These are phyloP conservation scores for Oreocharis arfaki DNA, from an alignment of 2,113 vertebrate species.

Conservation along the genomic window DNA sequence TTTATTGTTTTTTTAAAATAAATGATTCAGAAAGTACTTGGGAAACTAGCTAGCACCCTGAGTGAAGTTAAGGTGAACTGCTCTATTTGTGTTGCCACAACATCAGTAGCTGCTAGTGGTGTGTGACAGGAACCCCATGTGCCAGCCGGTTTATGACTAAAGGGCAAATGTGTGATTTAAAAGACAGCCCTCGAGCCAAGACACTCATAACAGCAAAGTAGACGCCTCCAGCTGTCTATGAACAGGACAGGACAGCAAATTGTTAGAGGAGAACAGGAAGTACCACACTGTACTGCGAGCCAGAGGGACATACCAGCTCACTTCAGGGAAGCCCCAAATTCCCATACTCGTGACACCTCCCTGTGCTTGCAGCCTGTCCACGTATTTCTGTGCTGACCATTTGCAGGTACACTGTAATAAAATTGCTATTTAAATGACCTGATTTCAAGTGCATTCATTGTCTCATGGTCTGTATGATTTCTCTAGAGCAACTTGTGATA, in stretches of 20 bases:
- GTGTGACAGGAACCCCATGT: background rate
- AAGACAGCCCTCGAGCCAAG: background rate
- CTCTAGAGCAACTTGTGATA: background rate
- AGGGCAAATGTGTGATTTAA: background rate
- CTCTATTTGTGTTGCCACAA: background rate
- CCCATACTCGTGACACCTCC: background rate
- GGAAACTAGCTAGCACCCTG: background rate
- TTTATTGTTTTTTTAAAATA: background rate
- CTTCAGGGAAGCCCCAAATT: background rate
- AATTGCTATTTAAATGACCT: background rate
- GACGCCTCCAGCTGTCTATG: background rate
- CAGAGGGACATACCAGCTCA: background rate
- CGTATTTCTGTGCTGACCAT: background rate
- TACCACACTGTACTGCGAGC: accelerated
- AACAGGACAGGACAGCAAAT: background rate
- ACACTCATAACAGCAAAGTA: background rate
- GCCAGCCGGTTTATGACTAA: background rate
- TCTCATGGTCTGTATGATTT: background rate
- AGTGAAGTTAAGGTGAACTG: background rate
- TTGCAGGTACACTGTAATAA: background rate
- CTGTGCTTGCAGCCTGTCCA: background rate
- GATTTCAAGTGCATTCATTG: background rate
- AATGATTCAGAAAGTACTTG: background rate
- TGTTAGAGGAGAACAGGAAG: background rate
- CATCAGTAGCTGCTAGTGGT: background rate